A percentile compares a stretch with the other conserved stretches of the same genome.
These are phyloP conservation scores for Phyllopteryx taeniolatus DNA, from an alignment of 2,113 vertebrate species.

Conservation along the genomic window DNA sequence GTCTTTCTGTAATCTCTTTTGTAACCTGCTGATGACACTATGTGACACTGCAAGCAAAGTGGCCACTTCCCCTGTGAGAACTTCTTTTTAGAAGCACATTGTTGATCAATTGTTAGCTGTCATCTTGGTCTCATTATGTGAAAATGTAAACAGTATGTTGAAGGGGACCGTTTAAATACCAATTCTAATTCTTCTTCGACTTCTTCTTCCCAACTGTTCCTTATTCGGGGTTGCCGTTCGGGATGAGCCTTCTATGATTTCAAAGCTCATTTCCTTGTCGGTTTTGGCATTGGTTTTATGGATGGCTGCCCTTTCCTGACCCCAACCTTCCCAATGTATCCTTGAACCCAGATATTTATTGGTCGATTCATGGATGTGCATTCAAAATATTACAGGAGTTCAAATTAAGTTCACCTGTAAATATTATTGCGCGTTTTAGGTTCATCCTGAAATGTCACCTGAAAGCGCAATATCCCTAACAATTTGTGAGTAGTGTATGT, in stretches of 20 bases:
- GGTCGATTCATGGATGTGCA: not conserved
- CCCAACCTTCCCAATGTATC: not conserved
- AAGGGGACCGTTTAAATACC: no score
- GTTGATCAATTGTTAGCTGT: no score
- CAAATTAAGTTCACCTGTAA: not conserved
- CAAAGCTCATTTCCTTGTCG: not conserved
- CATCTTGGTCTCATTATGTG: no score
- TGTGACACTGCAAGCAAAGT: not conserved
- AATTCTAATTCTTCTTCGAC: no score
- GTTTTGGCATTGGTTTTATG: not conserved
- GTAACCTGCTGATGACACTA: no score
- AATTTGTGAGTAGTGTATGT: no score
- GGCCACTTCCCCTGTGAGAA: no score
- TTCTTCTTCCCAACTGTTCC: no score
- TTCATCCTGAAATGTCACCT: not conserved
- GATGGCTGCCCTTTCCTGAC: no score
- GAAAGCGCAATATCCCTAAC: not conserved
- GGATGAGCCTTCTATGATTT: not conserved
- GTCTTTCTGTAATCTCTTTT: no score
- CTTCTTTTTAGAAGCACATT: no score
- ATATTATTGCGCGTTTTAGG: not conserved
- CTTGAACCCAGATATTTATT: not conserved
- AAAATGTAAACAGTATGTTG: no score
- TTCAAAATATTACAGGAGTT: not conserved
- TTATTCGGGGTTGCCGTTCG: not conserved